Evolutionary conservation across 2,888 invertebrate genomes (phyloP).

Genomic region (Synanthedon myopaeformis): DNA sequence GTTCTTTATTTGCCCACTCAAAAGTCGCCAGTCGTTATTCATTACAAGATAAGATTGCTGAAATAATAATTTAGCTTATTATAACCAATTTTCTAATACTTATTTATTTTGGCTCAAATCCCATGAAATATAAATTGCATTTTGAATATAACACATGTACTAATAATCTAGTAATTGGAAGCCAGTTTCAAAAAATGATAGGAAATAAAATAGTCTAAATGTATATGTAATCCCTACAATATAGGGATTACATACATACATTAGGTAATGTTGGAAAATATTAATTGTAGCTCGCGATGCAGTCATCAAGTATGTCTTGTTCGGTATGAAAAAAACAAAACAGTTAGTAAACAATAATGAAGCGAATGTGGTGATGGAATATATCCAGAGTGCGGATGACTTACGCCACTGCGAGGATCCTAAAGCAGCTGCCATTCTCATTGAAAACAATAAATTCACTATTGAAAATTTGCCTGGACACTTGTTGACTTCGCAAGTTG

Average conservation of each 20-base stretch:
- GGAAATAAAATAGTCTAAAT: no score
- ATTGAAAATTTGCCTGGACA: constrained; percentile 78
- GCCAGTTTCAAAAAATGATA: not conserved
- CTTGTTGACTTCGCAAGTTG: constrained; percentile 73
- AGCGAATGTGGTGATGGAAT: constrained; percentile 46
- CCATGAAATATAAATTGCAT: no score
- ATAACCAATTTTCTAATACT: no score
- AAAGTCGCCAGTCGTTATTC: not conserved
- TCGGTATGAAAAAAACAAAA: constrained; percentile 62
- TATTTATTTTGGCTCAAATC: no score
- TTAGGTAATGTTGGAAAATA: not conserved
- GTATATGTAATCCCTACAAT: no score
- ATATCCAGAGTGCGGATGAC: constrained; percentile 58
- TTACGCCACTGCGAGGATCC: constrained; percentile 65
- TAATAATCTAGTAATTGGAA: not conserved
- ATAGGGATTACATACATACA: not conserved
- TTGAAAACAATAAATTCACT: constrained; percentile 64
- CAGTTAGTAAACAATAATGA: constrained; percentile 42
- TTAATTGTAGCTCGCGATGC: constrained; percentile 40
- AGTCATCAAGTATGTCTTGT: constrained; percentile 63
- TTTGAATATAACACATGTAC: not conserved
- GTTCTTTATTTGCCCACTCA: not conserved
- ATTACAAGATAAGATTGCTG: no score
- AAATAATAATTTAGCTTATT: no score
- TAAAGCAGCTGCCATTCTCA: constrained; percentile 56